Conservation (phyloP, 2,888 invertebrate species). For the Ophioninae sp. region DNA sequence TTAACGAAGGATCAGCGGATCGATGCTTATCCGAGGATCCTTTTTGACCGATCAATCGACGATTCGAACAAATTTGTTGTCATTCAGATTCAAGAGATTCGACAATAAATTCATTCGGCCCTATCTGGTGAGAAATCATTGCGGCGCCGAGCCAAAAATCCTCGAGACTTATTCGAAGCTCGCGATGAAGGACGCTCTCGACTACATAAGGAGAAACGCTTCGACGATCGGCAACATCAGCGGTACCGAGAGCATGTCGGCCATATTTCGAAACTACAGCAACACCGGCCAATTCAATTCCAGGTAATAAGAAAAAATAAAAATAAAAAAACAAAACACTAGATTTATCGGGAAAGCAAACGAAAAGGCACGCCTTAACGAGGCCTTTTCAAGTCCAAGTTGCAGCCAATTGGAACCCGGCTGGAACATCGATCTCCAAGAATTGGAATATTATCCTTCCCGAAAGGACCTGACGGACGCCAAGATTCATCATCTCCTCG, state of each 20-base stretch:
- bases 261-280: slow-evolving; percentile 94
- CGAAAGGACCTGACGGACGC: slow-evolving; percentile 96
- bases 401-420: slow-evolving; percentile 92
- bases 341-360: background rate
- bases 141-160: slow-evolving; percentile 95
- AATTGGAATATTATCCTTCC: slow-evolving; percentile 95
- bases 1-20: background rate
- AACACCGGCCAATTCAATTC: slow-evolving; percentile 89
- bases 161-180: slow-evolving; percentile 96
- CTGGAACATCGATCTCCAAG: slow-evolving; percentile 96
- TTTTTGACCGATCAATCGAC: background rate
- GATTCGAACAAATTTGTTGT: background rate
- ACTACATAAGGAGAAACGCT: slow-evolving; percentile 93
- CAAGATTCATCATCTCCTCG: slow-evolving; percentile 95
- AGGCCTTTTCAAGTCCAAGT: slow-evolving; percentile 84
- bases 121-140: slow-evolving; percentile 91
- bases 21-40: too few relatives aligned
- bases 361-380: background rate
- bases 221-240: slow-evolving; percentile 94
- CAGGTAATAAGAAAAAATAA: slow-evolving; percentile 84
- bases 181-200: slow-evolving; percentile 96
- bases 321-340: background rate
- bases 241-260: slow-evolving; percentile 94
- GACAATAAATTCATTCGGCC: slow-evolving; percentile 97
- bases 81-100: slow-evolving; percentile 91